Evolutionary conservation across 2,797 vertebrate species (phyloP).

Genomic region (Trachurus trachurus): DNA sequence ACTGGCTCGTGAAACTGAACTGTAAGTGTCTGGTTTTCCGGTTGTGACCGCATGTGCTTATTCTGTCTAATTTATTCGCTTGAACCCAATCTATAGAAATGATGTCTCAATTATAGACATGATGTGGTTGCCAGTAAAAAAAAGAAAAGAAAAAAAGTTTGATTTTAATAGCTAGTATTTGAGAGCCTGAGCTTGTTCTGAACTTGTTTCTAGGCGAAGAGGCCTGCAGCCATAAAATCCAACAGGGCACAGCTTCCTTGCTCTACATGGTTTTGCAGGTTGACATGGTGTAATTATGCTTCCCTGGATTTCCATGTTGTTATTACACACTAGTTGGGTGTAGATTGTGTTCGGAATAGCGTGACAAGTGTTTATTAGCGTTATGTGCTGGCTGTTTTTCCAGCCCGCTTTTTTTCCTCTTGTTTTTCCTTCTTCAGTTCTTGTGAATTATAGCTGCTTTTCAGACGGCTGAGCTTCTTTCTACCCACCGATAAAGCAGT

Average conservation of each 20-base stretch:
- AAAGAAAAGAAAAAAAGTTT: neutral
- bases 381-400: conserved; percentile 31
- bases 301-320: conserved; percentile 45
- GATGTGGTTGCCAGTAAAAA: conserved; percentile 33
- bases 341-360: conserved; percentile 42
- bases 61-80: conserved; percentile 27
- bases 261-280: conserved; percentile 18
- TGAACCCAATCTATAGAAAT: neutral
- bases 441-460: conserved; percentile 9
- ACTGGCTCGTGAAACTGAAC: conserved; percentile 59
- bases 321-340: conserved; percentile 37
- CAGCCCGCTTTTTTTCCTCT: neutral
- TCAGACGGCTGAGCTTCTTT: conserved; percentile 26
- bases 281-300: conserved; percentile 62
- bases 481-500: conserved; percentile 55
- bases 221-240: conserved; percentile 40
- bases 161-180: conserved; percentile 40
- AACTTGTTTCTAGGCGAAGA: conserved; percentile 43
- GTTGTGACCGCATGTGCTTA: conserved; percentile 49
- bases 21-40: conserved; percentile 55
- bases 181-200: conserved; percentile 33
- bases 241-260: conserved; percentile 25
- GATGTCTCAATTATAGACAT: conserved; percentile 45
- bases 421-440: conserved; percentile 5
- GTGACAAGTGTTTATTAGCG: conserved; percentile 48